Conservation (phyloP, 2,113 vertebrate species). For the Melanerpes formicivorus region DNA sequence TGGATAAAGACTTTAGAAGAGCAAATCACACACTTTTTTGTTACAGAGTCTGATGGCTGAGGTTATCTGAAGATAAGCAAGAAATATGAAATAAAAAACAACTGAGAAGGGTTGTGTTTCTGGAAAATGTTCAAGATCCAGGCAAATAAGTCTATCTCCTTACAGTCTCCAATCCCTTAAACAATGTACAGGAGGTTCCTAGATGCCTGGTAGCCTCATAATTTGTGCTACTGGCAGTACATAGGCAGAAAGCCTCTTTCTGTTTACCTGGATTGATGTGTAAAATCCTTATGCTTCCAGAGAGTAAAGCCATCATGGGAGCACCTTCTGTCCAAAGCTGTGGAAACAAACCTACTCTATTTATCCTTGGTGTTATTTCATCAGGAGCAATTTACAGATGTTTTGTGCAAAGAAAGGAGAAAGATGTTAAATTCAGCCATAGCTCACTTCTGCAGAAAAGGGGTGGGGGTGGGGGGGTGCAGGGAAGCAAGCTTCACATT, state of each 20-base stretch:
- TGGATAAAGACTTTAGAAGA: neutral
- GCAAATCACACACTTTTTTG: neutral
- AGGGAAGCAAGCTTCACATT: neutral
- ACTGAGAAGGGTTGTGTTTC: neutral
- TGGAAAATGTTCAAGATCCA: neutral
- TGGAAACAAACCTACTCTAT: neutral
- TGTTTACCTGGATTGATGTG: neutral
- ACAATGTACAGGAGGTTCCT: neutral
- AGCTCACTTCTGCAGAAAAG: neutral
- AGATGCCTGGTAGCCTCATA: neutral
- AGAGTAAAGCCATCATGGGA: neutral
- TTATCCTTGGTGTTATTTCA: neutral
- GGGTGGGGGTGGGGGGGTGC: too few species aligned
- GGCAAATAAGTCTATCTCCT: neutral
- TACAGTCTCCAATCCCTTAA: neutral
- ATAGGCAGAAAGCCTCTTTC: neutral
- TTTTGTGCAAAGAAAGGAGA: neutral
- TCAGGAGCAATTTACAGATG: neutral
- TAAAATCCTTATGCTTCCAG: neutral
- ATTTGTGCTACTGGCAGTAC: neutral
- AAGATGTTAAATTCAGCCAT: neutral
- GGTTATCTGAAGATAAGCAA: neutral
- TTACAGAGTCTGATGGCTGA: neutral
- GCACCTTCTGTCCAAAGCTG: neutral
- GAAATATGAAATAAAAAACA: neutral